Evolutionary conservation across 2,797 vertebrate genomes (phyloP).

Genomic region (Otolemur crassicaudatus): DNA sequence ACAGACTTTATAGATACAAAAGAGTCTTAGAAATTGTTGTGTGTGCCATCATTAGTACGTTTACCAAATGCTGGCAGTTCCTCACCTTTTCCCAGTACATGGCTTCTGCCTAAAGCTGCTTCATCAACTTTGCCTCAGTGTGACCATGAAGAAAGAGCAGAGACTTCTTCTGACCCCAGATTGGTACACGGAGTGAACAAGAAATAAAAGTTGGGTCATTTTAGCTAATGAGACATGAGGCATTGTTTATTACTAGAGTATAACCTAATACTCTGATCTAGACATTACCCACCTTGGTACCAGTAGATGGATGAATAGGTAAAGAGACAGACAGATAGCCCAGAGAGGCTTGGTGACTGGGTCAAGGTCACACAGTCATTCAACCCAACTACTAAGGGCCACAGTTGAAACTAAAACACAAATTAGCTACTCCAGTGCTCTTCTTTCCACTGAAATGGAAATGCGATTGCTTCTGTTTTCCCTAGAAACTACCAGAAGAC

Average conservation of each 20-base stretch:
- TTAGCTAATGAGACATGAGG: neutral
- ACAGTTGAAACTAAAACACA: neutral
- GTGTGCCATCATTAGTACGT: neutral
- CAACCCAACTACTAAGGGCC: neutral
- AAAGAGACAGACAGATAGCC: neutral
- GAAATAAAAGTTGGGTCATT: neutral
- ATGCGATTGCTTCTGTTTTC: neutral
- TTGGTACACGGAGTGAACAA: neutral
- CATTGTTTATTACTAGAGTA: neutral
- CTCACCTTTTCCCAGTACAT: neutral
- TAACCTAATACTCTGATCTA: neutral
- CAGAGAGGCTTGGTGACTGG: neutral
- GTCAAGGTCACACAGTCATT: neutral
- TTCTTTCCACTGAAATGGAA: neutral
- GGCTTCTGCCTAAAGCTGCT: neutral
- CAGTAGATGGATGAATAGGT: neutral
- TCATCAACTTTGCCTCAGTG: neutral
- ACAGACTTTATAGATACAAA: neutral
- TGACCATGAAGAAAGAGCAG: neutral
- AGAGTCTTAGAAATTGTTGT: neutral
- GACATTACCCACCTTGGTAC: neutral
- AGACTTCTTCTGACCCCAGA: neutral
- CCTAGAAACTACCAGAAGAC: neutral
- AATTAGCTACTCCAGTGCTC: neutral
- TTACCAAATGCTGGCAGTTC: neutral